Conservation (phyloP, 2,113 vertebrate species). For the Cyprinodon variegatus region DNA sequence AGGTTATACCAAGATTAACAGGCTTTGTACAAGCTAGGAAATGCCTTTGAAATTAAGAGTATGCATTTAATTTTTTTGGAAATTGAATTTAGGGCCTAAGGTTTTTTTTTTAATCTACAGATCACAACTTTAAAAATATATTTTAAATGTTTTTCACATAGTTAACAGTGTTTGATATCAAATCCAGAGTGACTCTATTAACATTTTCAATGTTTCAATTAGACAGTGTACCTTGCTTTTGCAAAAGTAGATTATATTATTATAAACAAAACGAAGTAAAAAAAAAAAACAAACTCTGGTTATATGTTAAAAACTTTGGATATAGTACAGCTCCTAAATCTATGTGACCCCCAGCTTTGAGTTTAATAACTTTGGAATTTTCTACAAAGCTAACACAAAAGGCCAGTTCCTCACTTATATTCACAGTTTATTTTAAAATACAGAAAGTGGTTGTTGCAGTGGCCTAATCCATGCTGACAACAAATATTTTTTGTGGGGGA, state of each 20-base stretch:
- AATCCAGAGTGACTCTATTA: slow-evolving; percentile 19
- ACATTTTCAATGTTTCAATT: slow-evolving; percentile 18
- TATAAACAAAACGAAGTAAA: slow-evolving; percentile 21
- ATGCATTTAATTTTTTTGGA: no score
- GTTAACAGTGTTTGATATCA: background rate
- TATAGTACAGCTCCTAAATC: slow-evolving; percentile 45
- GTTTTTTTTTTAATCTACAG: no score
- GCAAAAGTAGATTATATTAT: slow-evolving; percentile 15
- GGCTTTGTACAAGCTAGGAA: no score
- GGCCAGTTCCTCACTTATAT: slow-evolving; percentile 53
- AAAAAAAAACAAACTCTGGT: slow-evolving; percentile 11
- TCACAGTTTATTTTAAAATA: slow-evolving; percentile 40
- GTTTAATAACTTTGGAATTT: slow-evolving; percentile 53
- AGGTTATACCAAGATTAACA: no score
- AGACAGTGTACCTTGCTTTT: slow-evolving; percentile 34
- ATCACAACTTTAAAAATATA: no score
- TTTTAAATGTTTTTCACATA: no score
- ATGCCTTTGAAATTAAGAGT: no score
- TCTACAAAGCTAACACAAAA: slow-evolving; percentile 49
- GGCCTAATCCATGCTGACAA: slow-evolving; percentile 69
- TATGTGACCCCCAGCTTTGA: slow-evolving; percentile 27
- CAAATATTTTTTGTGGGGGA: slow-evolving; percentile 65
- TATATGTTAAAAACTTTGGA: slow-evolving; percentile 56
- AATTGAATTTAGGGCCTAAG: no score
- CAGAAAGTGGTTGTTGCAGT: slow-evolving; percentile 46